A percentile compares a stretch with the other conserved stretches of the same genome.
Conservation (phyloP, 2,888 invertebrate species). For the Callosobruchus maculatus region DNA sequence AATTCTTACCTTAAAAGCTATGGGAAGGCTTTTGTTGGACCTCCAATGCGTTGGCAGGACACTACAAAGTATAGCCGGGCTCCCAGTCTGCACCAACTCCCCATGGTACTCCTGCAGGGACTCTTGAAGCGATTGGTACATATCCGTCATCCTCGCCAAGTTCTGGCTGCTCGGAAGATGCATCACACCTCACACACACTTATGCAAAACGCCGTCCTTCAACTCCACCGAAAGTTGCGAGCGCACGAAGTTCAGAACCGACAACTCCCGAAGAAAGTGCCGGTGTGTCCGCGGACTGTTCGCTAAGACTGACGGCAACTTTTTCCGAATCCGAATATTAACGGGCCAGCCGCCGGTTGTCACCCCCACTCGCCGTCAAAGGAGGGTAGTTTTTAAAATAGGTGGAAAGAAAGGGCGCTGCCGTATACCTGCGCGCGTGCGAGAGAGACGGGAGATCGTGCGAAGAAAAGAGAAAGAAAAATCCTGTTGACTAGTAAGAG, state of each 20-base stretch:
- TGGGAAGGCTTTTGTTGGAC: constrained; percentile 93
- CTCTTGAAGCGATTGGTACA: constrained; percentile 72
- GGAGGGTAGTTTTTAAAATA: constrained; percentile 52
- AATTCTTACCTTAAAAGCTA: constrained; percentile 73
- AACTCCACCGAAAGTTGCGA: neutral
- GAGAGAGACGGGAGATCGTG: constrained; percentile 22
- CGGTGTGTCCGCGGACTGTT: constrained; percentile 19
- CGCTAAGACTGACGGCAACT: constrained; percentile 38
- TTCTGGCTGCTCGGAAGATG: constrained; percentile 59
- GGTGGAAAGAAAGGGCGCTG: constrained; percentile 45
- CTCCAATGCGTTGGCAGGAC: constrained; percentile 94
- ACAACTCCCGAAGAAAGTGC: constrained; percentile 3
- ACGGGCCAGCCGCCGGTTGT: constrained; percentile 21
- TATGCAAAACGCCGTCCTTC: neutral
- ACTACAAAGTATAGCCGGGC: constrained; percentile 93
- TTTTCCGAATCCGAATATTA: constrained; percentile 47
- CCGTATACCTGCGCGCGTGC: constrained; percentile 25
- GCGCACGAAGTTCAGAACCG: constrained; percentile 17
- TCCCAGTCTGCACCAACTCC: constrained; percentile 91
- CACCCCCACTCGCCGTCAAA: constrained; percentile 27
- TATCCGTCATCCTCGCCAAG: constrained; percentile 67
- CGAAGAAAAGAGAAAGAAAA: constrained; percentile 16
- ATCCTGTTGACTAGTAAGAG: constrained; percentile 36
- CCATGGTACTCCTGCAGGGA: constrained; percentile 85
- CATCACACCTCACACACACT: constrained; percentile 45